phyloP scores from a whole-genome alignment of 2,888 invertebrate species.

The Cryptocephalus primarius region DNA sequence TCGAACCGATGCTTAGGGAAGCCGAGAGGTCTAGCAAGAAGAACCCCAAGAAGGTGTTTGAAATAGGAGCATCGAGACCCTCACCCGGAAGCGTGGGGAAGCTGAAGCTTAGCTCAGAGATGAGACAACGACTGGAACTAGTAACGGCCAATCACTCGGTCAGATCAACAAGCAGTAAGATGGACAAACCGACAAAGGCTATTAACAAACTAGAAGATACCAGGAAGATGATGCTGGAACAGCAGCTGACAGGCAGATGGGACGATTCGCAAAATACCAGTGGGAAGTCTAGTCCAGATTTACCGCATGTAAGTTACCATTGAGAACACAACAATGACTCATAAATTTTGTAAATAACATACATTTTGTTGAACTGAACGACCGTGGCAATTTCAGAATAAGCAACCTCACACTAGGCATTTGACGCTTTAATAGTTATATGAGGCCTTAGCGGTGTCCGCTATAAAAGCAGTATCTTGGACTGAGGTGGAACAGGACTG shows the following conservation, averaged over 20 bases:
- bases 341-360: too few relatives aligned
- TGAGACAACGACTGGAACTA: constrained; percentile 79
- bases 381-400: too few relatives aligned
- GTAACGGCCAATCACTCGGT: constrained; percentile 85
- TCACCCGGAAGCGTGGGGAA: constrained; percentile 85
- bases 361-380: too few relatives aligned
- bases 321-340: too few relatives aligned
- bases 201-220: constrained; percentile 78
- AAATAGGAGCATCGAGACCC: constrained; percentile 71
- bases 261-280: constrained; percentile 46
- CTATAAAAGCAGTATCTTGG: too few relatives aligned
- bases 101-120: constrained; percentile 80
- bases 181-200: constrained; percentile 57
- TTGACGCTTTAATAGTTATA: too few relatives aligned
- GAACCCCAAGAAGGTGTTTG: constrained; percentile 51
- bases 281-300: constrained; percentile 30
- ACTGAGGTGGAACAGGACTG: too few relatives aligned
- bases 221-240: constrained; percentile 72
- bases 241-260: constrained; percentile 62
- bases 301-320: constrained; percentile 20
- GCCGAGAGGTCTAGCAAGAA: constrained; percentile 20
- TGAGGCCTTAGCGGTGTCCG: too few relatives aligned
- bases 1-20: constrained; percentile 41
- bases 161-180: constrained; percentile 59
- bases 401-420: too few relatives aligned